These are phyloP conservation scores for Verasper variegatus DNA, from an alignment of 2,113 vertebrate species.

Conservation along the genomic window DNA sequence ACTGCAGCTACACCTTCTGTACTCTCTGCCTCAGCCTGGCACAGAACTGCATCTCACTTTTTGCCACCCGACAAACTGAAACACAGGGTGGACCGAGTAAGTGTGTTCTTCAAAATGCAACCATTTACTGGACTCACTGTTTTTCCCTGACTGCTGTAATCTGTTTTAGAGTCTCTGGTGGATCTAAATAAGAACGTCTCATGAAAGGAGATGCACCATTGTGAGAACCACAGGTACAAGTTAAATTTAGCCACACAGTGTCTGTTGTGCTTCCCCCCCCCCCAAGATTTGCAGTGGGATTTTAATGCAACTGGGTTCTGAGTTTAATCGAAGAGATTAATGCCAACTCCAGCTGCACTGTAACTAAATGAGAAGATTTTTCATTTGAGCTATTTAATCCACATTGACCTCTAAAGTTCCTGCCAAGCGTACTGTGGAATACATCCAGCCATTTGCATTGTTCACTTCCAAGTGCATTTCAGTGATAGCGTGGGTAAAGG, in stretches of 20 bases:
- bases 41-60: conserved; percentile 46
- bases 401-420: conserved; percentile 52
- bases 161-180: neutral
- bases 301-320: conserved; percentile 23
- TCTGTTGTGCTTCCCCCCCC: conserved; percentile 30
- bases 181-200: neutral
- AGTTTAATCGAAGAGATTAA: conserved; percentile 31
- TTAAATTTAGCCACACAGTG: neutral
- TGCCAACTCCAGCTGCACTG: conserved; percentile 32
- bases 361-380: conserved; percentile 41
- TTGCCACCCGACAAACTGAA: conserved; percentile 19
- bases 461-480: conserved; percentile 49
- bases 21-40: conserved; percentile 58
- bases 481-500: conserved; percentile 41
- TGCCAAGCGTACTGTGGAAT: conserved; percentile 40
- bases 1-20: conserved; percentile 78
- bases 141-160: neutral
- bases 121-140: neutral
- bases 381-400: conserved; percentile 58
- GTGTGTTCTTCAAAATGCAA: conserved; percentile 36
- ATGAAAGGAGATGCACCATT: neutral
- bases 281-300: conserved; percentile 21
- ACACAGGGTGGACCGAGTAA: conserved; percentile 51
- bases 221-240: conserved; percentile 36
- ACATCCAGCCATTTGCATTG: conserved; percentile 53